Conservation (phyloP, 2,888 invertebrate genomes). For the Octonoba sinensis region DNA sequence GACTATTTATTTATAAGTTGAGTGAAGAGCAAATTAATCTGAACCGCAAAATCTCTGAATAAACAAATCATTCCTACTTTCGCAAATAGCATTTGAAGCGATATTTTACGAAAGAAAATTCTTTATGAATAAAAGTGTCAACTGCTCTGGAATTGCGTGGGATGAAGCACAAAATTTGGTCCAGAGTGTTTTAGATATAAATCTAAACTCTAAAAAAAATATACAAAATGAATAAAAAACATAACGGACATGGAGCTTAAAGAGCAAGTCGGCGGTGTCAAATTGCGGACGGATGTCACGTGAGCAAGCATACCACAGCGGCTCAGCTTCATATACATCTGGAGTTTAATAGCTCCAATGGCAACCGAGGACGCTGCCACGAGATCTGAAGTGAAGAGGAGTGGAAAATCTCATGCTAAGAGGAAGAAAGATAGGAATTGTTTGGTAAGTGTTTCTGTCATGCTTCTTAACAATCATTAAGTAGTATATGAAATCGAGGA, state of each 20-base stretch:
- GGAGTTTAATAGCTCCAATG: conserved; percentile 7
- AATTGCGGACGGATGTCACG: conserved; percentile 49
- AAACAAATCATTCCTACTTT: too few relatives aligned
- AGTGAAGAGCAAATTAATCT: too few relatives aligned
- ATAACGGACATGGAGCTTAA: conserved; percentile 7
- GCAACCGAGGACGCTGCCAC: conserved; percentile 6
- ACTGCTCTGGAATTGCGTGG: background rate
- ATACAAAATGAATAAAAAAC: background rate
- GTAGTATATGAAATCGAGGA: too few relatives aligned
- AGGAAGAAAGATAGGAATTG: conserved; percentile 1
- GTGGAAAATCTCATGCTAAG: conserved; percentile 18
- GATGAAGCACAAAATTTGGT: background rate
- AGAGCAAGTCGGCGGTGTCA: conserved; percentile 15
- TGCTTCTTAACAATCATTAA: too few relatives aligned
- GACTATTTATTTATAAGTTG: too few relatives aligned
- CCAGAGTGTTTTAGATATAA: too few relatives aligned
- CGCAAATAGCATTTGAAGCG: too few relatives aligned
- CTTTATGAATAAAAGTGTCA: too few relatives aligned
- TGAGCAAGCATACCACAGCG: conserved; percentile 12
- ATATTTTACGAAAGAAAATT: too few relatives aligned
- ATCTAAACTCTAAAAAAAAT: too few relatives aligned
- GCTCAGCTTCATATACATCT: conserved; percentile 6
- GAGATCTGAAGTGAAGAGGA: background rate
- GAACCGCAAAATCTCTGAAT: too few relatives aligned
- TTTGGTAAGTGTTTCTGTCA: conserved; percentile 20